Base-by-base conservation (phyloP, 64 coral and sea anemone species). In the Platygyra sinensis region DNA sequence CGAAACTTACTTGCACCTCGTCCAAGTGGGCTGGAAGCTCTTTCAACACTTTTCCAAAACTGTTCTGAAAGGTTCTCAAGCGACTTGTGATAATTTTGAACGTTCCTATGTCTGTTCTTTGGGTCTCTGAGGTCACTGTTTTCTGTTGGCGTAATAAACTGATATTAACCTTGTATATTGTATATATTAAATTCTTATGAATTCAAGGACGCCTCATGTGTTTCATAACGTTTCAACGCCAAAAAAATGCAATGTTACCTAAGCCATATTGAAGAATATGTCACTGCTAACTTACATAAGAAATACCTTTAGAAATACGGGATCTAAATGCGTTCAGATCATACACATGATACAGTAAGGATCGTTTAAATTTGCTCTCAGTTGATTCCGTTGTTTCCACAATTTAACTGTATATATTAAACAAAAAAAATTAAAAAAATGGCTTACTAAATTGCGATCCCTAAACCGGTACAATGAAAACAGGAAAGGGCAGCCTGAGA, bases 31-130 rank as follows among this genome's bases (percentile, higher is more conserved):
- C 86, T 88, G 20, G 74, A 33, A 11, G 74, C 72, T 76, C 75
- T 75, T 60, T 87, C 71, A 2, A 92, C 90, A 52, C 90, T 92
- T 57, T 77, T 86, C 90, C 90, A 92, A 60, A 92, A 92, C 62
- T 92, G 82, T 19, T 92, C 90, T 8, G 84, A 75, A 2, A 92
- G 80, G 75, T 92, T 92, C 5, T 92, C 90, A 3, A 92, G 61
- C 12, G 90, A 92, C 36, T 87, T 87, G 18, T 92, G 81, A 49
- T 92, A 92, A 49, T 86, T 92, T 9, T 51, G 22, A 1, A 75
- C 86, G 22, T 20, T 88, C 54, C 86, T 77, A 49, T 59, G 31
- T 46, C 52, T 77, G 72, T 76, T 17, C 32, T 77, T 77, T 20
- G 27, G 60, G 30, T 88, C 72, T 59, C 19, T 77, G 6, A 27